Percentiles rank a stretch among this genome's conserved stretches.
Evolutionary conservation across 2,113 vertebrate genomes (phyloP).

Genomic region (Gnathonemus longibarbis): DNA sequence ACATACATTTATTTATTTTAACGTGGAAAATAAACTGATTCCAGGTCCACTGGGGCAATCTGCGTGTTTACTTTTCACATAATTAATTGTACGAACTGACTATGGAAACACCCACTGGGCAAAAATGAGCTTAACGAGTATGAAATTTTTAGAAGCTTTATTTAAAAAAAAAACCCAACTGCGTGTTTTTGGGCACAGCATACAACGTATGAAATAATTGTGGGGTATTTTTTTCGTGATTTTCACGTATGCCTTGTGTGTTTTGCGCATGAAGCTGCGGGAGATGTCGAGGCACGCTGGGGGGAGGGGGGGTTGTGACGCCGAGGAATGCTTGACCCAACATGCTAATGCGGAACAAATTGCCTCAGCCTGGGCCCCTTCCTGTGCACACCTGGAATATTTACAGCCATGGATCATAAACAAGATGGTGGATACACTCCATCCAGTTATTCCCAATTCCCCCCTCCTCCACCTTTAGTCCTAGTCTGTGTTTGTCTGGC

Average conservation of each 20-base stretch:
- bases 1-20: background rate
- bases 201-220: background rate
- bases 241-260: background rate
- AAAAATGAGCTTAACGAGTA: background rate
- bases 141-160: background rate
- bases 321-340: background rate
- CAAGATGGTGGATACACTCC: background rate
- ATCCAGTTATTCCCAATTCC: background rate
- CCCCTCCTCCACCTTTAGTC: background rate
- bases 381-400: constrained; percentile 5
- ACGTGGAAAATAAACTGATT: background rate
- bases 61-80: background rate
- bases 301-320: background rate
- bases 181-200: background rate
- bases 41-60: background rate
- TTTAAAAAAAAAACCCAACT: background rate
- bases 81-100: background rate
- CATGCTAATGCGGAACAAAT: background rate
- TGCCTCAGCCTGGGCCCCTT: background rate
- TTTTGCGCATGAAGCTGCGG: background rate
- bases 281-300: background rate
- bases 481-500: background rate
- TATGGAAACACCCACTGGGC: background rate
- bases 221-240: background rate
- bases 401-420: background rate